Conservation (phyloP, 2,797 vertebrate genomes). For the Pyrocephalus nanus region DNA sequence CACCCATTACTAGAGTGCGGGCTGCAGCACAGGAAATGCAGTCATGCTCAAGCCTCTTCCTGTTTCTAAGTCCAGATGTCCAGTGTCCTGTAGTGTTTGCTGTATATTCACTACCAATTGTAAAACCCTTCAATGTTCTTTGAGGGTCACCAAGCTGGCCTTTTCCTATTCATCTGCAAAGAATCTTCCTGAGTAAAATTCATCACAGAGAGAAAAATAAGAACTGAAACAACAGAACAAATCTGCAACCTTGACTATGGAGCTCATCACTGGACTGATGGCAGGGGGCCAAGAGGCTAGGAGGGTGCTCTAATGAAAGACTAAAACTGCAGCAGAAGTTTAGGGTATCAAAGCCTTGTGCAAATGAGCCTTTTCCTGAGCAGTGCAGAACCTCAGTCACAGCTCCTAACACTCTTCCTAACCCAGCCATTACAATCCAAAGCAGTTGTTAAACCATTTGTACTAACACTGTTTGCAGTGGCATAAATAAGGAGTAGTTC, state of each 20-base stretch:
- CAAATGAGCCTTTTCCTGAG: background rate
- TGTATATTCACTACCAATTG: background rate
- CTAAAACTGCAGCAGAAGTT: background rate
- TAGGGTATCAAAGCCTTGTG: background rate
- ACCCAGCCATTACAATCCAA: background rate
- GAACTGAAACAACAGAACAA: background rate
- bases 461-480: background rate
- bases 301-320: background rate
- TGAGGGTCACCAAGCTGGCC: background rate
- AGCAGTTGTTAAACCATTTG: background rate
- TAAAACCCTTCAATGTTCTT: background rate
- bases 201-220: background rate
- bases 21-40: background rate
- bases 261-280: background rate
- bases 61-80: background rate
- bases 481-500: background rate
- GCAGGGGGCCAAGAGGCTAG: background rate
- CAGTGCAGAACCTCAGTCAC: background rate
- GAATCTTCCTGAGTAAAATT: background rate
- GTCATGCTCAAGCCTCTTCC: background rate
- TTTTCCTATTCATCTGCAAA: background rate
- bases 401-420: accelerated
- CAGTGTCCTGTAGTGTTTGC: background rate
- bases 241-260: background rate
- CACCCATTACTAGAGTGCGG: background rate